Percentiles rank a stretch among this genome's conserved stretches.
phyloP scores from a whole-genome alignment of 2,888 invertebrate species.

The Mesorhabditis sp. region DNA sequence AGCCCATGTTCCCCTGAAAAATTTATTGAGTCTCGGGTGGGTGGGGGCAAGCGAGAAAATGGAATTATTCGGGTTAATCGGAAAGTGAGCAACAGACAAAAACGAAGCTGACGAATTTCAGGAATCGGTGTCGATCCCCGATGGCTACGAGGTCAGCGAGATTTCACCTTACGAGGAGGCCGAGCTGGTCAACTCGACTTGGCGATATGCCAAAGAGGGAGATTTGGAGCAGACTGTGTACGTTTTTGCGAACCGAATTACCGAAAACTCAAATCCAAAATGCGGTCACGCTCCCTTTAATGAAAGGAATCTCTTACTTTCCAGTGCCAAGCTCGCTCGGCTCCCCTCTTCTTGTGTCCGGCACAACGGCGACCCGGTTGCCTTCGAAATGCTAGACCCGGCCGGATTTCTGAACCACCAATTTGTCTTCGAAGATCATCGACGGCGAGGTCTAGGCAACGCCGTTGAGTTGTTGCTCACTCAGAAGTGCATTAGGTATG shows the following conservation, averaged over 20 bases:
- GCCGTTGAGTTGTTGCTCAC: constrained; percentile 31
- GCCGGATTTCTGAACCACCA: constrained; percentile 37
- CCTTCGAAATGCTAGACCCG: constrained; percentile 40
- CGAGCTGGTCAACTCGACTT: constrained; percentile 31
- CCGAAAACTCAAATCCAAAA: constrained; percentile 7
- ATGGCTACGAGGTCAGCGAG: constrained; percentile 12
- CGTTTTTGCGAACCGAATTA: constrained; percentile 7
- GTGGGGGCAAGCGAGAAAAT: no score
- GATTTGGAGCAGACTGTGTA: constrained; percentile 38
- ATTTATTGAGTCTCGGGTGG: no score
- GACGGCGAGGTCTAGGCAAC: constrained; percentile 32
- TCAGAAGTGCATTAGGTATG: constrained; percentile 26
- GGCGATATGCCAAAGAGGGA: constrained; percentile 33
- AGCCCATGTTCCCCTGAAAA: no score
- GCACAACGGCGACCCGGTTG: constrained; percentile 27
- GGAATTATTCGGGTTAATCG: no score
- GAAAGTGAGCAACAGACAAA: not conserved
- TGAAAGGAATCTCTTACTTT: constrained; percentile 11
- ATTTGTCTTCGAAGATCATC: constrained; percentile 32
- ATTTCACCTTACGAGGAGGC: constrained; percentile 29
- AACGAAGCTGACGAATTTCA: not conserved
- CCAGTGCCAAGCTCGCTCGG: constrained; percentile 29
- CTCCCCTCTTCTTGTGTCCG: constrained; percentile 32
- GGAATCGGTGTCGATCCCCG: not conserved
- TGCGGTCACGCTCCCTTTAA: constrained; percentile 3